These are phyloP conservation scores for Ctenopoma multispine DNA, from an alignment of 2,797 vertebrate genomes.

Conservation along the genomic window DNA sequence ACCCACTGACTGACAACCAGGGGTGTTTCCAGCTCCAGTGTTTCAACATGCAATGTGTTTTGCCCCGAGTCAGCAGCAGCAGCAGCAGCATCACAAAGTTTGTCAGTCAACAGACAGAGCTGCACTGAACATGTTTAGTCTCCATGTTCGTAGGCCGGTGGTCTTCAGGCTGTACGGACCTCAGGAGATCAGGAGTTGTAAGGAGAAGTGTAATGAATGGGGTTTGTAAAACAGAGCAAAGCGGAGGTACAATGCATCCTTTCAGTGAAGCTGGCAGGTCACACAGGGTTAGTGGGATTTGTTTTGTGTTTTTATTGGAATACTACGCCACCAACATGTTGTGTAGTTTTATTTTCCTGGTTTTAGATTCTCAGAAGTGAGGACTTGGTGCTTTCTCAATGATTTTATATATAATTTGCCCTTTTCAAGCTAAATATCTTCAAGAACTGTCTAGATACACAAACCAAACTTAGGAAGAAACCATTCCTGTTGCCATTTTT, in stretches of 20 bases:
- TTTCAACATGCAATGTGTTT: neutral
- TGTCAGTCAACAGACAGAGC: neutral
- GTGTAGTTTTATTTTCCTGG: neutral
- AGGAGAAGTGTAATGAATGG: neutral
- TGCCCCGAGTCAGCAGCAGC: neutral
- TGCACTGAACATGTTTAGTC: neutral
- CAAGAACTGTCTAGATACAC: neutral
- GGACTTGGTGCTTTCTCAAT: neutral
- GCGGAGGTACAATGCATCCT: neutral
- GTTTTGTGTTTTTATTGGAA: neutral
- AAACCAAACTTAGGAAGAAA: neutral
- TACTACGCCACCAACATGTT: neutral
- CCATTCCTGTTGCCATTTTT: no score
- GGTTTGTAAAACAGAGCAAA: neutral
- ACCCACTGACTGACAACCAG: neutral
- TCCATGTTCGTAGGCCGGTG: neutral
- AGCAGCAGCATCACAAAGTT: neutral
- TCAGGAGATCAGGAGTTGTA: neutral
- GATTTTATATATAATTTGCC: neutral
- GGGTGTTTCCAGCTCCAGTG: slow-evolving; percentile 1
- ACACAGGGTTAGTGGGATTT: neutral
- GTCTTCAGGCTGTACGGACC: neutral
- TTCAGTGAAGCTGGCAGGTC: neutral
- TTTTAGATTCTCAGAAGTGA: neutral
- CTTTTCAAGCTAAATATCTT: neutral